Conservation (phyloP, 1,140 invertebrate genomes). For the Bombus consobrinus region DNA sequence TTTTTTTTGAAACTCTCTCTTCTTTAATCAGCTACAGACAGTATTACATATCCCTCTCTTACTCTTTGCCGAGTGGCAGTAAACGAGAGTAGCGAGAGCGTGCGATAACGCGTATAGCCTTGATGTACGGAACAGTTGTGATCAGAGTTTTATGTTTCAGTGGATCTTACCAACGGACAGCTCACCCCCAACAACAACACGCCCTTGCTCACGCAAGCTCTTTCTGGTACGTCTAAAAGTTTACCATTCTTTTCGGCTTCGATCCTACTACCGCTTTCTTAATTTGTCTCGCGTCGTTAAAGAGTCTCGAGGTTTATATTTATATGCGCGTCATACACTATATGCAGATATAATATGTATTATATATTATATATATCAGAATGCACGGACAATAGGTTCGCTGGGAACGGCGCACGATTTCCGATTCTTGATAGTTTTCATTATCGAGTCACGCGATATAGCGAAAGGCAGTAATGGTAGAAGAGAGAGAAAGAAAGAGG, state of each 20-base stretch:
- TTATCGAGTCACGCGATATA: conserved; percentile 61
- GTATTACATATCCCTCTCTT: conserved; percentile 1
- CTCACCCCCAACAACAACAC: conserved; percentile 97
- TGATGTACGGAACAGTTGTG: conserved; percentile 73
- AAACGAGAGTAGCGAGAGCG: conserved; percentile 42
- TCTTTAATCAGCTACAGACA: conserved; percentile 44
- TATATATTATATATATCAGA: conserved; percentile 8
- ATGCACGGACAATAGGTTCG: conserved; percentile 34
- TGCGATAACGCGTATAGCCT: conserved; percentile 2
- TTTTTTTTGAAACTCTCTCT: not conserved
- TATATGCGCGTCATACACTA: not conserved
- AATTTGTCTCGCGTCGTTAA: conserved; percentile 28
- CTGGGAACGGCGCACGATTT: conserved; percentile 41
- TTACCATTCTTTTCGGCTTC: conserved; percentile 51
- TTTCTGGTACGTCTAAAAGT: conserved; percentile 90
- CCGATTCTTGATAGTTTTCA: conserved; percentile 55
- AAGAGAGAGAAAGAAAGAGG: not conserved
- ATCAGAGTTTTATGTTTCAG: conserved; percentile 87
- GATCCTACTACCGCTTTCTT: conserved; percentile 54
- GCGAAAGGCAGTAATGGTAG: conserved; percentile 25
- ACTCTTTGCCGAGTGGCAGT: not conserved
- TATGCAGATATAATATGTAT: no score
- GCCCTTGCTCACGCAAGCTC: conserved; percentile 95
- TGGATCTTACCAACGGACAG: conserved; percentile 96
- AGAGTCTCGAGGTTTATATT: not conserved